These are phyloP conservation scores for Cottus gobio DNA, from an alignment of 2,113 vertebrate genomes.

Conservation along the genomic window DNA sequence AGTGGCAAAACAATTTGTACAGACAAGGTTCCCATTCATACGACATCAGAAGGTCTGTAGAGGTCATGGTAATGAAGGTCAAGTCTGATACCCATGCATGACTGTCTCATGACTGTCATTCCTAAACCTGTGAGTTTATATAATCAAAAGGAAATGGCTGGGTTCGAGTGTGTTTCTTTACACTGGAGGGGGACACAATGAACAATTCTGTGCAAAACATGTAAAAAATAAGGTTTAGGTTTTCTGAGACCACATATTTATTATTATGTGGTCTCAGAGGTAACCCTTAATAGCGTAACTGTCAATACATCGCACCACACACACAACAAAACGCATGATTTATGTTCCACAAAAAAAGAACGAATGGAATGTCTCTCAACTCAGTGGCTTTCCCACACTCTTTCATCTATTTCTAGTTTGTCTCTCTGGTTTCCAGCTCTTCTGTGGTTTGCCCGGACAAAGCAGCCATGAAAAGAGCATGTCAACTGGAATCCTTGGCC, in stretches of 20 bases:
- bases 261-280: neutral
- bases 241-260: too few relatives aligned
- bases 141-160: neutral
- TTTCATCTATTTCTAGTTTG: conserved; percentile 66
- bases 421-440: conserved; percentile 54
- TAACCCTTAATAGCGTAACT: neutral
- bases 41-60: conserved; percentile 3
- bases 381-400: conserved; percentile 58
- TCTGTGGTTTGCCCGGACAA: conserved; percentile 32
- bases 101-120: conserved; percentile 34
- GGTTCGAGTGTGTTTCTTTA: neutral
- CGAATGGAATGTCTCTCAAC: conserved; percentile 11
- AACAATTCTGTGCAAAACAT: neutral
- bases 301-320: neutral
- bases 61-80: conserved; percentile 20
- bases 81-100: conserved; percentile 5
- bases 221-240: neutral
- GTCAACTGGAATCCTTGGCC: conserved; percentile 39
- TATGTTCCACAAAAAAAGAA: neutral
- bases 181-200: neutral
- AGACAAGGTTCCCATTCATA: neutral
- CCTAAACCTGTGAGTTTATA: neutral
- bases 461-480: conserved; percentile 46
- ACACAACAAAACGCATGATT: conserved; percentile 17
- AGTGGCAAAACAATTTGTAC: neutral